Evolutionary conservation across 1,140 invertebrate genomes (phyloP).

Genomic region (Wasmannia auropunctata): DNA sequence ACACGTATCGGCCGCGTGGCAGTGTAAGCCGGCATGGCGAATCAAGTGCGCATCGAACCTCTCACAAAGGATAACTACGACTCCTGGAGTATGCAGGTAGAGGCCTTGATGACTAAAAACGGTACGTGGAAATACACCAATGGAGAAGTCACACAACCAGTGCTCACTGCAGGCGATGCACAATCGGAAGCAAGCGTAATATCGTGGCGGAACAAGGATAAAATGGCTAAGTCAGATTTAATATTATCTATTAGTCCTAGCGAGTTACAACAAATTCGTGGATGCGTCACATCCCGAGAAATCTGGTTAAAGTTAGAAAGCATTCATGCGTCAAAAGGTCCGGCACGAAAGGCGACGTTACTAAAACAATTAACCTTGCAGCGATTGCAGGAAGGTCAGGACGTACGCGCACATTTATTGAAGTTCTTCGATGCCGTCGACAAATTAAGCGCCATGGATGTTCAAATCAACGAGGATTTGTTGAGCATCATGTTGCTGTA

Average conservation of each 20-base stretch:
- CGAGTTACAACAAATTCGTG: neutral
- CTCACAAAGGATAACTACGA: neutral
- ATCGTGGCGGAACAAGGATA: neutral
- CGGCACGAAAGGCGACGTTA: neutral
- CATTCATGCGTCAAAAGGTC: neutral
- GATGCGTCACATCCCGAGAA: neutral
- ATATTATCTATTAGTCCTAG: neutral
- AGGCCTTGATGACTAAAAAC: neutral
- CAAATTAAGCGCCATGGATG: neutral
- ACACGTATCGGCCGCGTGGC: too few relatives aligned
- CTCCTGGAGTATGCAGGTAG: neutral
- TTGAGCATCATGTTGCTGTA: neutral
- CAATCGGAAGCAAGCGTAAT: neutral
- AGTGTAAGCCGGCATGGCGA: too few relatives aligned
- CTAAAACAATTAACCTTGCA: neutral
- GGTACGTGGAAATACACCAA: neutral
- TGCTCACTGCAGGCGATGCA: neutral
- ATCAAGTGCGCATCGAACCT: neutral
- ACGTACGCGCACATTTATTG: neutral
- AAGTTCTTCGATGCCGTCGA: neutral
- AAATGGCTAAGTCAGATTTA: neutral
- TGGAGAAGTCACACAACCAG: neutral
- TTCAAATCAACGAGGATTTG: neutral
- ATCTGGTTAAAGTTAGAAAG: neutral
- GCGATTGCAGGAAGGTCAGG: neutral